Evolutionary conservation across 2,797 vertebrate species (phyloP).

Genomic region (Danio albolineatus): DNA sequence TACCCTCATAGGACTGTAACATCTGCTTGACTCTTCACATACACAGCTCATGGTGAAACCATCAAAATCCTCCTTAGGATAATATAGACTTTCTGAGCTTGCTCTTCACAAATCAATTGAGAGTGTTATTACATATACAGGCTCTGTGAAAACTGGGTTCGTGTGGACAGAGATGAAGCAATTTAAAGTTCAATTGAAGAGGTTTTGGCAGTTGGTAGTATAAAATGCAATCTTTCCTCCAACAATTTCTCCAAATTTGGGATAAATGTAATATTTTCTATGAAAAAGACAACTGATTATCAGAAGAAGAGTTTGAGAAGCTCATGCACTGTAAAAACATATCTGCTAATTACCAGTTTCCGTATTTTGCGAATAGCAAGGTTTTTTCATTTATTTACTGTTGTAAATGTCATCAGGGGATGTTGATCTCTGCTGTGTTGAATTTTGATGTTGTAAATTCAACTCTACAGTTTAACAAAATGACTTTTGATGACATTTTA

Average conservation of each 20-base stretch:
- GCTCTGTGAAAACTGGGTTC: conserved; percentile 27
- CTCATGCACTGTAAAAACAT: neutral
- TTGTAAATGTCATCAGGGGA: too few species aligned
- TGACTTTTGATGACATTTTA: too few species aligned
- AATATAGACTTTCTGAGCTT: conserved; percentile 40
- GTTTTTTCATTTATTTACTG: too few species aligned
- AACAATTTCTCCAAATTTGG: neutral
- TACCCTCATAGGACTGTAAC: conserved; percentile 47
- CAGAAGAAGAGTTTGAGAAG: too few species aligned
- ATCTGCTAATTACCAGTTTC: too few species aligned
- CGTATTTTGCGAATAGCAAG: too few species aligned
- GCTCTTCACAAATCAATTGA: conserved; percentile 48
- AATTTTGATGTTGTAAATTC: too few species aligned
- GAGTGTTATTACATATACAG: conserved; percentile 26
- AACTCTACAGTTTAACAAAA: too few species aligned
- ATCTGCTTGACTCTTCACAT: conserved; percentile 41
- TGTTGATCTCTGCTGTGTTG: too few species aligned
- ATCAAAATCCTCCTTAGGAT: conserved; percentile 47
- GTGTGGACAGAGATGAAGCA: neutral
- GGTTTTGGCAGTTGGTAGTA: neutral
- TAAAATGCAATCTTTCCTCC: neutral
- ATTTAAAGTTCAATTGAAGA: conserved; percentile 7
- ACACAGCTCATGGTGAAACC: conserved; percentile 35
- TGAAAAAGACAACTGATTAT: neutral
- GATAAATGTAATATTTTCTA: neutral